Evolutionary conservation across 2,888 invertebrate genomes (phyloP).

Genomic region (Diarsia mendica): DNA sequence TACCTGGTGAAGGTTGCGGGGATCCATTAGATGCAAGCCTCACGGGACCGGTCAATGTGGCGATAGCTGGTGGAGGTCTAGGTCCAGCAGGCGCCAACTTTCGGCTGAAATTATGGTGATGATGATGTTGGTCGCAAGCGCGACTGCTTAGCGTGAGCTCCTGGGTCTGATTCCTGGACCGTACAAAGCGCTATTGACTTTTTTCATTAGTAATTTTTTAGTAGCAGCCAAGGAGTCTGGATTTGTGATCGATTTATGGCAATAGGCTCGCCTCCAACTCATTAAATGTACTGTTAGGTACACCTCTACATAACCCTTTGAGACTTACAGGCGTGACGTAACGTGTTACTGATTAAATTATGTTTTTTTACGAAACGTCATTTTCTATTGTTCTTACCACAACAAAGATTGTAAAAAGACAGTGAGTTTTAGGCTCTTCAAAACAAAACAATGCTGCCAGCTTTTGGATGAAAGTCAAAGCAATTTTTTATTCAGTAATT

Average conservation of each 20-base stretch:
- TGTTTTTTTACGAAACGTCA: constrained; percentile 5
- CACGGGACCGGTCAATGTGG: too few relatives aligned
- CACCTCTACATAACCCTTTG: too few relatives aligned
- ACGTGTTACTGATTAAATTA: constrained; percentile 5
- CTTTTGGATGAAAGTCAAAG: constrained; percentile 48
- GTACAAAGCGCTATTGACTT: too few relatives aligned
- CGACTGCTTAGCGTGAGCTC: background rate
- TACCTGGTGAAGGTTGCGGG: too few relatives aligned
- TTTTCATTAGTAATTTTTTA: too few relatives aligned
- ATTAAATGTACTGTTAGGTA: too few relatives aligned
- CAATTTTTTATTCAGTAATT: constrained; percentile 56
- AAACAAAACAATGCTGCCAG: constrained; percentile 38
- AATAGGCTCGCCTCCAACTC: background rate
- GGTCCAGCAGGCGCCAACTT: too few relatives aligned
- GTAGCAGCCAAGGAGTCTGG: background rate
- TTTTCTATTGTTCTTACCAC: constrained; percentile 23
- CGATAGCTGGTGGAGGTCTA: too few relatives aligned
- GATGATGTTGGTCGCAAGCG: background rate
- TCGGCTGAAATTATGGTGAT: too few relatives aligned
- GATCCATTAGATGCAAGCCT: too few relatives aligned
- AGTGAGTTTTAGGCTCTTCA: constrained; percentile 23
- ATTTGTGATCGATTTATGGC: background rate
- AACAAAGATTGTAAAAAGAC: constrained; percentile 39
- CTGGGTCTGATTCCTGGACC: background rate
- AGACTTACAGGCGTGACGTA: background rate